Percentiles rank a stretch among this genome's conserved stretches.
phyloP scores from a whole-genome alignment of 1,140 invertebrate genomes.

The Formica selysi region DNA sequence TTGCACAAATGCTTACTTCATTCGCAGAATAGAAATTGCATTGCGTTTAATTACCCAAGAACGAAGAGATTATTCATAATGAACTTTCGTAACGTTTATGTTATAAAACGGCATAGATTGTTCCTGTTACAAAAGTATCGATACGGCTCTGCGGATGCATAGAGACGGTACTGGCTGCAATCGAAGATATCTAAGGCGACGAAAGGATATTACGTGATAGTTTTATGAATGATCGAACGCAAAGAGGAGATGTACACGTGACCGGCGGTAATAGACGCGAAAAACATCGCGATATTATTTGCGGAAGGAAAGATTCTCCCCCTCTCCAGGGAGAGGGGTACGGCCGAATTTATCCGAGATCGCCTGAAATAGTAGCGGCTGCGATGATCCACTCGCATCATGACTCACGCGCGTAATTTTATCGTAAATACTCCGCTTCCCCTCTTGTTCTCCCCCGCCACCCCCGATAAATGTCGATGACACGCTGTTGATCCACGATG shows the following conservation, averaged over 20 bases:
- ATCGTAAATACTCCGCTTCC: constrained; percentile 37
- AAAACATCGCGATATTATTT: constrained; percentile 14
- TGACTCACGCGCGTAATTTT: constrained; percentile 59
- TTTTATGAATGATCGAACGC: constrained; percentile 40
- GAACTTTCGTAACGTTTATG: not conserved
- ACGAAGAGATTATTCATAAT: not conserved
- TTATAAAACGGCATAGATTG: not conserved
- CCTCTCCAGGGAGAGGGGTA: too few relatives aligned
- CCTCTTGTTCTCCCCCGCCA: not conserved
- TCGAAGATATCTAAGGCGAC: constrained; percentile 7
- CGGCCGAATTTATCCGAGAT: constrained; percentile 37
- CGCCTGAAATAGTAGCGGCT: constrained; percentile 54
- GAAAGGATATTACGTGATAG: constrained; percentile 41
- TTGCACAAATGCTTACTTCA: not conserved
- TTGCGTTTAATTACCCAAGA: not conserved
- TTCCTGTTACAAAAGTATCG: not conserved
- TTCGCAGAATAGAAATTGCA: not conserved
- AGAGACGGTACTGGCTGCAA: constrained; percentile 4
- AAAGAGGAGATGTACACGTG: not conserved
- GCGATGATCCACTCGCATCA: constrained; percentile 29
- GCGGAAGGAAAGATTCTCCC: constrained; percentile 11
- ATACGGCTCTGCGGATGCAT: not conserved
- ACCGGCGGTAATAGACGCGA: constrained; percentile 1
- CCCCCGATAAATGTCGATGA: constrained; percentile 58
- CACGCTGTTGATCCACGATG: constrained; percentile 39